phyloP scores from a whole-genome alignment of 2,888 invertebrate genomes.

The Balanococcus diminutus region DNA sequence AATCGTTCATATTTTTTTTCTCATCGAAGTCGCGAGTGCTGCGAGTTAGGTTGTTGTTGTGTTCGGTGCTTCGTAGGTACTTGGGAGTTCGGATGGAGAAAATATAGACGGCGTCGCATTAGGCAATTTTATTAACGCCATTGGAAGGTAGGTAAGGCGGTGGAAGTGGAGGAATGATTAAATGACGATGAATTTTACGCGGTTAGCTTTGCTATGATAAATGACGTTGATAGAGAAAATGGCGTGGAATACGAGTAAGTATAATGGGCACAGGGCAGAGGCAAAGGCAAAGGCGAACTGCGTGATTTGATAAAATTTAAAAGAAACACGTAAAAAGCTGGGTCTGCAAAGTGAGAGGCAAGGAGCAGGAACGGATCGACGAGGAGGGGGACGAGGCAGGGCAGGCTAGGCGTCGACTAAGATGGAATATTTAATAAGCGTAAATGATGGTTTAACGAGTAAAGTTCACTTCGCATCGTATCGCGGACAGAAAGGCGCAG shows the following conservation, averaged over 20 bases:
- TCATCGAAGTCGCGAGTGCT: not conserved
- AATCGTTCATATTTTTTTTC: conserved; percentile 39
- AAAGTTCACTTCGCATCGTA: conserved; percentile 40
- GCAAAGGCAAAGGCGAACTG: not conserved
- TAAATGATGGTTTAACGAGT: conserved; percentile 53
- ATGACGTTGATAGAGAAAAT: not conserved
- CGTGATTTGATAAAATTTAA: not conserved
- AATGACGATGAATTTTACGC: not conserved
- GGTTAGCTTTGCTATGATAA: not conserved
- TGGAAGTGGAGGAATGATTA: not conserved
- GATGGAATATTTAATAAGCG: conserved; percentile 54
- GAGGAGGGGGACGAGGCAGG: not conserved
- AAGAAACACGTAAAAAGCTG: not conserved
- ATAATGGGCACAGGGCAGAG: not conserved
- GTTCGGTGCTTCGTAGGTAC: not conserved
- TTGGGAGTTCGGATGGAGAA: too few species aligned
- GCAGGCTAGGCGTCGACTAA: not conserved
- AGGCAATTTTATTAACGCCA: not conserved
- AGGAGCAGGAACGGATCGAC: not conserved
- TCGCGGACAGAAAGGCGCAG: conserved; percentile 1
- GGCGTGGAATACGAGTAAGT: too few species aligned
- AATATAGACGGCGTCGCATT: not conserved
- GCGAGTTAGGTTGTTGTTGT: too few species aligned
- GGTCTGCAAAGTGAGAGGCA: not conserved
- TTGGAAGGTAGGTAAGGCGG: not conserved